Percentiles rank a stretch among this genome's conserved stretches.
Evolutionary conservation across 2,888 invertebrate species (phyloP).

Genomic region (Xestobium rufovillosum): DNA sequence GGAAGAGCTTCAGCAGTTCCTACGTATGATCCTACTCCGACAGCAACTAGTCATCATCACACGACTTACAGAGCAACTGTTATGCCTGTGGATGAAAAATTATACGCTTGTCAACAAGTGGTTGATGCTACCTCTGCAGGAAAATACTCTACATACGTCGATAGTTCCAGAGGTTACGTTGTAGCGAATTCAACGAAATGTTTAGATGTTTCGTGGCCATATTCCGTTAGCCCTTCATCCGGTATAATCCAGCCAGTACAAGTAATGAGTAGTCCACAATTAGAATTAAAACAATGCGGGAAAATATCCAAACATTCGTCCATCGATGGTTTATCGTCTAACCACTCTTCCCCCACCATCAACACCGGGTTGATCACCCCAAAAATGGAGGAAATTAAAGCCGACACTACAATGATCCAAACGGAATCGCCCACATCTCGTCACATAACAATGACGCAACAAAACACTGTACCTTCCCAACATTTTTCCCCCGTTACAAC

Average conservation of each 20-base stretch:
- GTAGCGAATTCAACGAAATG: slow-evolving; percentile 45
- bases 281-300: slow-evolving; percentile 33
- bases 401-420: slow-evolving; percentile 36
- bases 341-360: slow-evolving; percentile 57
- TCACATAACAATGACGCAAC: slow-evolving; percentile 27
- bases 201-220: slow-evolving; percentile 45
- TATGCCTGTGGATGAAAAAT: slow-evolving; percentile 49
- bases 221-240: slow-evolving; percentile 44
- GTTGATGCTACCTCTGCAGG: slow-evolving; percentile 51
- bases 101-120: slow-evolving; percentile 54
- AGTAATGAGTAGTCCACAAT: slow-evolving; percentile 36
- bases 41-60: slow-evolving; percentile 43
- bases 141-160: slow-evolving; percentile 53
- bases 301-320: slow-evolving; percentile 37
- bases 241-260: slow-evolving; percentile 45
- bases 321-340: slow-evolving; percentile 49
- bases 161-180: slow-evolving; percentile 48
- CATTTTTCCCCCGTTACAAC: slow-evolving; percentile 39
- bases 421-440: slow-evolving; percentile 26
- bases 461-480: slow-evolving; percentile 32
- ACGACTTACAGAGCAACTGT: slow-evolving; percentile 37
- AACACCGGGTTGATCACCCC: slow-evolving; percentile 51
- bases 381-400: slow-evolving; percentile 54
- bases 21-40: slow-evolving; percentile 49
- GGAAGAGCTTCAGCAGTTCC: slow-evolving; percentile 55